These are phyloP conservation scores for Pycnomerus fuliginosus DNA, from an alignment of 2,888 invertebrate species.

Conservation along the genomic window DNA sequence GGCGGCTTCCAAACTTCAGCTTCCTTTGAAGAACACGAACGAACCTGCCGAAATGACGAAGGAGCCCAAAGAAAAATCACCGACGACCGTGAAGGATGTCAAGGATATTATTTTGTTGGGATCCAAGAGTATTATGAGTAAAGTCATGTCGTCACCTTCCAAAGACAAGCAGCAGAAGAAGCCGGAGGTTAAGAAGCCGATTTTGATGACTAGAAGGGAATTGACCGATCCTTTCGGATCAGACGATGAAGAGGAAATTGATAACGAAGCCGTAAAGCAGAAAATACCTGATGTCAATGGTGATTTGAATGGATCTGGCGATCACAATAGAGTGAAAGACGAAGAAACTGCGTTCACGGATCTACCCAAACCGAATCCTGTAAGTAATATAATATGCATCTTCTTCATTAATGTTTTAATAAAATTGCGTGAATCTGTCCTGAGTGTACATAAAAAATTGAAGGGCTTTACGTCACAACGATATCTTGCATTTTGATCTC, in stretches of 20 bases:
- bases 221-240: slow-evolving; percentile 88
- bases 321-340: slow-evolving; percentile 27
- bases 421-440: no score
- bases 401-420: no score
- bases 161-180: slow-evolving; percentile 59
- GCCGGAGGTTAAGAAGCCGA: slow-evolving; percentile 42
- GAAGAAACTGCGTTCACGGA: slow-evolving; percentile 39
- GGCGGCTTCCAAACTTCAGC: slow-evolving; percentile 42
- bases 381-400: slow-evolving; percentile 43
- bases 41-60: slow-evolving; percentile 42
- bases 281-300: slow-evolving; percentile 38
- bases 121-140: slow-evolving; percentile 69
- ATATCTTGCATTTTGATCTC: no score
- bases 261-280: slow-evolving; percentile 31
- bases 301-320: slow-evolving; percentile 29
- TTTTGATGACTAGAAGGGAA: slow-evolving; percentile 82
- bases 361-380: slow-evolving; percentile 47
- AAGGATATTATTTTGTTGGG: slow-evolving; percentile 69
- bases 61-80: slow-evolving; percentile 56
- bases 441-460: no score
- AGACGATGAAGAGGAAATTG: slow-evolving; percentile 74
- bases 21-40: slow-evolving; percentile 46
- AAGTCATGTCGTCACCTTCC: slow-evolving; percentile 73
- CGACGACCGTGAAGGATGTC: slow-evolving; percentile 66
- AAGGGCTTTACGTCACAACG: no score